A percentile compares a stretch with the other conserved stretches of the same genome.
phyloP scores from a whole-genome alignment of 2,797 vertebrate species.

The Petrocephalus sullivani region DNA sequence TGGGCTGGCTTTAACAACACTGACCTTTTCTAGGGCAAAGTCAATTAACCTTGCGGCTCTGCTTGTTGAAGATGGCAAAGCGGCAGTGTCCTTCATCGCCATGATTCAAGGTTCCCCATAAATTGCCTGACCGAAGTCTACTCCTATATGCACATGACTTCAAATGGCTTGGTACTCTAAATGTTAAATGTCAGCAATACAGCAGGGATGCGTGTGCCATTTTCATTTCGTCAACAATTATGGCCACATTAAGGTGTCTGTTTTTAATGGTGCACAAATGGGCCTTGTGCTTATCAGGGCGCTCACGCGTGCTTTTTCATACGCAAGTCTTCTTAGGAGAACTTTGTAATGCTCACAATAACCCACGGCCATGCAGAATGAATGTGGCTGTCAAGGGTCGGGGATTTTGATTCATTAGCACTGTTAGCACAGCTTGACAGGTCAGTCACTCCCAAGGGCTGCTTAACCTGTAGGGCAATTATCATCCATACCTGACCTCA shows the following conservation, averaged over 20 bases:
- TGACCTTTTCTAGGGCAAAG: not conserved
- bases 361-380: not conserved
- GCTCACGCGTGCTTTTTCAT: not conserved
- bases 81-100: not conserved
- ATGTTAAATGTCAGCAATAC: not conserved
- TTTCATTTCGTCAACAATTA: not conserved
- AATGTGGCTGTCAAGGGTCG: not conserved
- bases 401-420: constrained; percentile 1
- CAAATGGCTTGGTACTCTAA: not conserved
- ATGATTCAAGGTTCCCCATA: not conserved
- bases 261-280: not conserved
- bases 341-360: not conserved
- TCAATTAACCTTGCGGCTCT: not conserved
- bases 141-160: not conserved
- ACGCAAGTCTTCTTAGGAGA: not conserved
- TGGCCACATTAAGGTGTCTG: not conserved
- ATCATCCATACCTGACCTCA: not conserved
- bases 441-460: not conserved
- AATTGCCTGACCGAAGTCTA: not conserved
- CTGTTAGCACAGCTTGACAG: not conserved
- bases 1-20: constrained; percentile 8
- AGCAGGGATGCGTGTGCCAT: not conserved
- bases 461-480: constrained; percentile 12
- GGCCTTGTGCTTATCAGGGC: not conserved
- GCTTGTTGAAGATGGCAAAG: not conserved